phyloP scores from a whole-genome alignment of 2,888 invertebrate genomes.

The Torymus texanus region DNA sequence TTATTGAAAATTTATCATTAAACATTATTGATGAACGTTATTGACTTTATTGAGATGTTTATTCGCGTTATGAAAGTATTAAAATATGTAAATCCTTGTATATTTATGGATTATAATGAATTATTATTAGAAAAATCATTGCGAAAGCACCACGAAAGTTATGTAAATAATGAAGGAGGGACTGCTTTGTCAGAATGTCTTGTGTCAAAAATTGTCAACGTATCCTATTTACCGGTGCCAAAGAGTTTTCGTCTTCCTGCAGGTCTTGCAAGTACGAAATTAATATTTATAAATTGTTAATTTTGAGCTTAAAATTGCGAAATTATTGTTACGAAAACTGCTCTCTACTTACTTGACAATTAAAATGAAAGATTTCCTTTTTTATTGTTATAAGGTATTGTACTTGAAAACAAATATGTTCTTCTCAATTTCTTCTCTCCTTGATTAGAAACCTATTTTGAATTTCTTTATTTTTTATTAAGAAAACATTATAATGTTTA shows the following conservation, averaged over 20 bases:
- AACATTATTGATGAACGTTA: constrained; percentile 51
- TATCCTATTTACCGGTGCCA: constrained; percentile 2
- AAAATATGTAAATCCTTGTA: constrained; percentile 19
- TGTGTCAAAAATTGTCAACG: constrained; percentile 16
- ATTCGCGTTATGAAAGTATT: constrained; percentile 59
- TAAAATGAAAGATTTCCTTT: too few species aligned
- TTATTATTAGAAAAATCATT: neutral
- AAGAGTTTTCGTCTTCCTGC: constrained; percentile 21
- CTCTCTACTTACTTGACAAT: too few species aligned
- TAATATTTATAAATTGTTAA: neutral
- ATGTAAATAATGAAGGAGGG: constrained; percentile 25
- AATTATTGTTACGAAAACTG: too few species aligned
- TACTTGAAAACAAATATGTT: too few species aligned
- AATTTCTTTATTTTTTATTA: too few species aligned
- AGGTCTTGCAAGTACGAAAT: neutral
- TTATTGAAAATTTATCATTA: constrained; percentile 19
- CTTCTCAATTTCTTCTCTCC: too few species aligned
- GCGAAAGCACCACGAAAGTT: constrained; percentile 10
- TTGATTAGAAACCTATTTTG: too few species aligned
- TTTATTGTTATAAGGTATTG: too few species aligned
- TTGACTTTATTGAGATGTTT: constrained; percentile 64
- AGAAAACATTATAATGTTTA: too few species aligned
- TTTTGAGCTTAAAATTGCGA: too few species aligned
- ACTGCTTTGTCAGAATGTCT: constrained; percentile 14
- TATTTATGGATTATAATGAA: constrained; percentile 39